These are phyloP conservation scores for Mellivora capensis DNA, from an alignment of 2,113 vertebrate species.

Conservation along the genomic window DNA sequence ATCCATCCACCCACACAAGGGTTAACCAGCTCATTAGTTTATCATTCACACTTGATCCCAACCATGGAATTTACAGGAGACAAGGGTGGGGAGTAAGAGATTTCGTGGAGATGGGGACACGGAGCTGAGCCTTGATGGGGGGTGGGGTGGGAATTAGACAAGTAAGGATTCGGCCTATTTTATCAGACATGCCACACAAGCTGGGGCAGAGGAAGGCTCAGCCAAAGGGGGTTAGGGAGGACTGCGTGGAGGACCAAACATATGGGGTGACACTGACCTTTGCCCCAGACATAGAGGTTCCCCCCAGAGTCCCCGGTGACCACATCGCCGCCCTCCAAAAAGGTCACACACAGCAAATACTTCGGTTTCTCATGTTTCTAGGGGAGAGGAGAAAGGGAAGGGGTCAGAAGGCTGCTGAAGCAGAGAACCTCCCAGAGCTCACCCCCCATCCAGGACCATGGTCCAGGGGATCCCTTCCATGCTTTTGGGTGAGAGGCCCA, in stretches of 20 bases:
- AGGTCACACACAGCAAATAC: constrained; percentile 91
- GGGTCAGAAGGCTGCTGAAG: neutral
- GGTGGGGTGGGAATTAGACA: neutral
- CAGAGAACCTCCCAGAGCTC: neutral
- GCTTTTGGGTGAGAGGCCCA: neutral
- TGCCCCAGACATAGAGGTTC: constrained; percentile 93
- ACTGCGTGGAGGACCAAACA: neutral
- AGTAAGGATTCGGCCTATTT: neutral
- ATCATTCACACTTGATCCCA: neutral
- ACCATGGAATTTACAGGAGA: neutral
- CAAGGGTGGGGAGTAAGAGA: neutral
- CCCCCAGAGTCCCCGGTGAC: constrained; percentile 94
- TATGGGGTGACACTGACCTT: constrained; percentile 83
- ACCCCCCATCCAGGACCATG: rapidly evolving
- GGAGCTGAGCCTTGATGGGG: neutral
- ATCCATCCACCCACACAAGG: neutral
- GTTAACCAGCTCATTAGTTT: neutral
- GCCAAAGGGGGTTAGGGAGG: neutral
- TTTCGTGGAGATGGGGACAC: neutral
- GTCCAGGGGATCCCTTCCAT: neutral
- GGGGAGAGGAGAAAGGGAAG: neutral
- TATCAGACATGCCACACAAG: neutral
- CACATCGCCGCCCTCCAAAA: constrained; percentile 92
- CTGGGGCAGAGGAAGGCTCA: neutral
- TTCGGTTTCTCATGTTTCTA: constrained; percentile 96